A percentile compares a stretch with the other conserved stretches of the same genome.
These are phyloP conservation scores for Cryptus viduatorius DNA, from an alignment of 2,888 invertebrate species.

Conservation along the genomic window DNA sequence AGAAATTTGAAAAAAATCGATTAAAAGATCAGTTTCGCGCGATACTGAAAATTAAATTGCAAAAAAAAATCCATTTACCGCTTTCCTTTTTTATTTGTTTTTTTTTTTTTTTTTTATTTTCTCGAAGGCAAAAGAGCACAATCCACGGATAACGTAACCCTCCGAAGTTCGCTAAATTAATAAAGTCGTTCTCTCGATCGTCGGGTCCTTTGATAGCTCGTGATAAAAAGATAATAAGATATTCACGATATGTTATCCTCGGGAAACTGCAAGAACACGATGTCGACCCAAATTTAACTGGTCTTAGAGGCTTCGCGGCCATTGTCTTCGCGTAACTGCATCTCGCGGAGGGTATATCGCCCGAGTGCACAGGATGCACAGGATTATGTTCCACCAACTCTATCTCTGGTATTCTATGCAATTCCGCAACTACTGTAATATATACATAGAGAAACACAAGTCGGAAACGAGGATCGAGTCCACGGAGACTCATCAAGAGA, in stretches of 20 bases:
- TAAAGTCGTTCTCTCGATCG: too few relatives aligned
- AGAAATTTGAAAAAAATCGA: too few relatives aligned
- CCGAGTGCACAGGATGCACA: conserved; percentile 58
- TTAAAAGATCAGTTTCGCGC: too few relatives aligned
- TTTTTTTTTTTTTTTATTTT: too few relatives aligned
- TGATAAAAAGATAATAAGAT: neutral
- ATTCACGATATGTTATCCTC: neutral
- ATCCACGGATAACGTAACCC: too few relatives aligned
- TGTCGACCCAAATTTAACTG: conserved; percentile 61
- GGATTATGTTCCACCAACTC: conserved; percentile 59
- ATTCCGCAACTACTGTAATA: conserved; percentile 8
- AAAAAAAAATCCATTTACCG: too few relatives aligned
- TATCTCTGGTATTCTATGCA: neutral
- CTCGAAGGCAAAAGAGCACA: too few relatives aligned
- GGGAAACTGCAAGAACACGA: conserved; percentile 16
- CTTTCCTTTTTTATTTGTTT: too few relatives aligned
- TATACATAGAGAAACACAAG: conserved; percentile 12
- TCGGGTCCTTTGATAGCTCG: too few relatives aligned
- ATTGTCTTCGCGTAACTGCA: conserved; percentile 65
- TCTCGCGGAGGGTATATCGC: conserved; percentile 47
- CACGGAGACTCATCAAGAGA: conserved; percentile 6
- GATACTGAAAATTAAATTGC: too few relatives aligned
- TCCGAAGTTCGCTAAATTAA: too few relatives aligned
- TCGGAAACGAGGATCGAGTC: conserved; percentile 33
- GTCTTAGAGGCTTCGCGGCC: conserved; percentile 40